Percentiles rank a stretch among this genome's conserved stretches.
Conservation (phyloP, 2,888 invertebrate species). For the Atherix ibis region DNA sequence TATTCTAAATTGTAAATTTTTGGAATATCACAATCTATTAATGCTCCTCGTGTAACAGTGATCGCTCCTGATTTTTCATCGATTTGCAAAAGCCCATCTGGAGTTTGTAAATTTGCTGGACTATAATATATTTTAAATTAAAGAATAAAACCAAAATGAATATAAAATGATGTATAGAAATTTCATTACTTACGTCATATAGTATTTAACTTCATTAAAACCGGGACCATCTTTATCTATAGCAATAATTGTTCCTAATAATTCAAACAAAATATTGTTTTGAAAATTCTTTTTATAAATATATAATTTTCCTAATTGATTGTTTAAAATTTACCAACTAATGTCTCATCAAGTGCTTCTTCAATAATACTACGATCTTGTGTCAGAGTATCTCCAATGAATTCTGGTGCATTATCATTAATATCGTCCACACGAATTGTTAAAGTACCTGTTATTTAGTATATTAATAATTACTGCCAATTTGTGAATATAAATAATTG, state of each 20-base stretch:
- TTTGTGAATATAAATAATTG: too few relatives aligned
- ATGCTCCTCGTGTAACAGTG: constrained; percentile 29
- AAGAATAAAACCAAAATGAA: background rate
- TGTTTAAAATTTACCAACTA: constrained; percentile 32
- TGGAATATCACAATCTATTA: constrained; percentile 41
- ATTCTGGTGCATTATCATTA: constrained; percentile 47
- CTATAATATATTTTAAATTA: constrained; percentile 20
- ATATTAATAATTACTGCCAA: too few relatives aligned
- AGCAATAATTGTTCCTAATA: constrained; percentile 35
- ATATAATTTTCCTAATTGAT: background rate
- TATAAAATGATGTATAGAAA: background rate
- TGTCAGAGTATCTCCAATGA: constrained; percentile 33
- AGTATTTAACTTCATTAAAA: constrained; percentile 40
- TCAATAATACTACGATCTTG: constrained; percentile 38
- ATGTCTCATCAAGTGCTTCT: constrained; percentile 31
- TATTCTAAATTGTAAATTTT: constrained; percentile 36
- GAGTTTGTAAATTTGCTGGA: constrained; percentile 28
- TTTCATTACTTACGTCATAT: constrained; percentile 34
- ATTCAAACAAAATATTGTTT: background rate
- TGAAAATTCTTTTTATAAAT: background rate
- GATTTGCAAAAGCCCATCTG: constrained; percentile 35
- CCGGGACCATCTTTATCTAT: constrained; percentile 44
- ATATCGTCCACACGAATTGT: constrained; percentile 43
- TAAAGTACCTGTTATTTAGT: constrained; percentile 33
- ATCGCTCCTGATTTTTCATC: constrained; percentile 37